Percentiles rank a stretch among this genome's conserved stretches.
These are phyloP conservation scores for Ctenopoma multispine DNA, from an alignment of 2,797 vertebrate genomes.

Conservation along the genomic window DNA sequence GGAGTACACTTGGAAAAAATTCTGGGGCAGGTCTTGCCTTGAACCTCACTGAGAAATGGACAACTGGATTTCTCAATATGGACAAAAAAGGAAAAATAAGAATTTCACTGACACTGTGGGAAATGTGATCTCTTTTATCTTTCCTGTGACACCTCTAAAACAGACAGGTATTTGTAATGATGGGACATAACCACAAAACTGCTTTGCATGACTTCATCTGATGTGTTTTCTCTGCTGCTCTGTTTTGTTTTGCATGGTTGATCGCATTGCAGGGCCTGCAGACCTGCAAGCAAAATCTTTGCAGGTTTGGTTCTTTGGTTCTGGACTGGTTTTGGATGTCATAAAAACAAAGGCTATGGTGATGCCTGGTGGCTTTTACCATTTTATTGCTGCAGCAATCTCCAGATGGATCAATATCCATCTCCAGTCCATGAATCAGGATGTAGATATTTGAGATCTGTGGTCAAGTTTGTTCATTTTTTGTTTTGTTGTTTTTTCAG, in stretches of 20 bases:
- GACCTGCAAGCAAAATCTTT: conserved; percentile 42
- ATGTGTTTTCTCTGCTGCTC: conserved; percentile 76
- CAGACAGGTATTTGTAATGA: conserved; percentile 71
- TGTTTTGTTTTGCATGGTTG: conserved; percentile 75
- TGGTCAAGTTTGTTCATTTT: conserved; percentile 60
- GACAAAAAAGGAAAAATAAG: conserved; percentile 47
- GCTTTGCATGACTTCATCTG: conserved; percentile 76
- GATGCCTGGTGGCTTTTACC: conserved; percentile 47
- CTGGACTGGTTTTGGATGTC: conserved; percentile 23
- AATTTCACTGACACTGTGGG: conserved; percentile 56
- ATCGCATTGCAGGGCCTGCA: conserved; percentile 69
- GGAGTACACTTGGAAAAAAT: conserved; percentile 74
- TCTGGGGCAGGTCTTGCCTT: conserved; percentile 47
- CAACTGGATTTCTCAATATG: conserved; percentile 62
- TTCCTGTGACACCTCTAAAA: conserved; percentile 72
- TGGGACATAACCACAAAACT: conserved; percentile 68
- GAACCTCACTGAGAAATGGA: conserved; percentile 64
- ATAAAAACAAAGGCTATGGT: conserved; percentile 36
- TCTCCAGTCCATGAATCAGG: conserved; percentile 70
- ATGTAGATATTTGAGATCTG: conserved; percentile 81
- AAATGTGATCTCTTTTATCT: conserved; percentile 64
- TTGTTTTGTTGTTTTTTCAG: conserved; percentile 32
- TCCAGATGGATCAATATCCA: conserved; percentile 52
- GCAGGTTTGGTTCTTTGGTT: conserved; percentile 53
- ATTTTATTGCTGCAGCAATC: conserved; percentile 42